Evolutionary conservation across 1,140 invertebrate genomes (phyloP), one percentile per base, ranked within the genome.

Genomic region (Aleiodes sp.): DNA sequence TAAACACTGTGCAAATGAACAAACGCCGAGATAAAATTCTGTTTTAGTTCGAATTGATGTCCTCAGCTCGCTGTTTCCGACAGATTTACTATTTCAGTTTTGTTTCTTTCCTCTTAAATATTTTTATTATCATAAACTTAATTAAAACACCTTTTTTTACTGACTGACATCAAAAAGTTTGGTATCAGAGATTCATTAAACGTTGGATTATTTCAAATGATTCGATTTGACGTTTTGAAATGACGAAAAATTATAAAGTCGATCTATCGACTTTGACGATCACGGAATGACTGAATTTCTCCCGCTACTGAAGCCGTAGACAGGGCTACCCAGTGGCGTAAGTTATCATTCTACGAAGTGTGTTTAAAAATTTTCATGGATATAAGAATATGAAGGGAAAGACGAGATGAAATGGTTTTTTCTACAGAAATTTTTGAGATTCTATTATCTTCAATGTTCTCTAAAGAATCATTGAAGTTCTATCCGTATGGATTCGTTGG

Each of bases 201-300:
- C 7, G 9, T 26, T 46, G 33, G 2, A 37, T 2, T 21, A 9
- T 16, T 24, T 1, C 14, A 62, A 16, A 12, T 33, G 2, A 8
- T n/a, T n/a, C n/a, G n/a, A n/a, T n/a, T n/a, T n/a, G n/a, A n/a
- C n/a, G n/a, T n/a, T n/a, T n/a, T n/a, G n/a, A n/a, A n/a, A n/a
- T n/a, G n/a, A n/a, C n/a, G n/a, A n/a, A n/a, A 56, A 31, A 14
- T 28, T 10, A 0, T 24, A 56, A 33, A 43, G 60, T 43, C 52
- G 65, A 71, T 35, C 59, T 26, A 26, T 26, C 43, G 21, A 56
- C 39, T 31, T 56, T 16, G 41, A 64, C 65, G 65, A 67, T 71
- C 70, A 59, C 64, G 43, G 21, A 16, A 63, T 56, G 33, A 67
- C 70, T 71, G 70, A 66, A 39, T 57, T 52, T 6, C 21, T 52